phyloP scores from a whole-genome alignment of 2,113 vertebrate species.

The Myiopsitta monachus region DNA sequence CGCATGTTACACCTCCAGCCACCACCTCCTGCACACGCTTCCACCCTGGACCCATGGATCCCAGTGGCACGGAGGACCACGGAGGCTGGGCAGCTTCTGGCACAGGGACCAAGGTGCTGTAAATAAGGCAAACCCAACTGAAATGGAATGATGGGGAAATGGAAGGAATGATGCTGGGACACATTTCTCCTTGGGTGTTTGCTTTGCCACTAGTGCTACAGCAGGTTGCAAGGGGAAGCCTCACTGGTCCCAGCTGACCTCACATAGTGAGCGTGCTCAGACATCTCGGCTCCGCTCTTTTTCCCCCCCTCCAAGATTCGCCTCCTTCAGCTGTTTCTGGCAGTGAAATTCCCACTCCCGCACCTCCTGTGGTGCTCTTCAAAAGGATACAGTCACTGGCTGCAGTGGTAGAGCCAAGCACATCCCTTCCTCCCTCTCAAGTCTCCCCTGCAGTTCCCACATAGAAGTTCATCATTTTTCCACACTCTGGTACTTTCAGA shows the following conservation, averaged over 20 bases:
- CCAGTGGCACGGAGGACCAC: not conserved
- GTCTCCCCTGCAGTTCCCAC: not conserved
- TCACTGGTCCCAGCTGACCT: not conserved
- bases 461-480: slow-evolving; percentile 20
- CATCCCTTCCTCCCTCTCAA: slow-evolving; percentile 11
- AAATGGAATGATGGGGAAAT: not conserved
- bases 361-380: not conserved
- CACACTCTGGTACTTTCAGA: not conserved
- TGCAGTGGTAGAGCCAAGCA: not conserved
- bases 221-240: not conserved
- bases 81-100: not conserved
- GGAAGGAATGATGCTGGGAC: accelerated
- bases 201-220: not conserved
- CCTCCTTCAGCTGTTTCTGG: slow-evolving; percentile 15
- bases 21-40: not conserved
- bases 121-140: not conserved
- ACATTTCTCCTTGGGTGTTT: accelerated
- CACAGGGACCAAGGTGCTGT: not conserved
- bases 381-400: not conserved
- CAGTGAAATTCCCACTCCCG: not conserved
- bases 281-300: not conserved
- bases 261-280: not conserved
- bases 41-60: not conserved
- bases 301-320: accelerated
- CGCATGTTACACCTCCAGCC: not conserved